These are phyloP conservation scores for Alethe castanea DNA, from an alignment of 2,113 vertebrate species.

Conservation along the genomic window DNA sequence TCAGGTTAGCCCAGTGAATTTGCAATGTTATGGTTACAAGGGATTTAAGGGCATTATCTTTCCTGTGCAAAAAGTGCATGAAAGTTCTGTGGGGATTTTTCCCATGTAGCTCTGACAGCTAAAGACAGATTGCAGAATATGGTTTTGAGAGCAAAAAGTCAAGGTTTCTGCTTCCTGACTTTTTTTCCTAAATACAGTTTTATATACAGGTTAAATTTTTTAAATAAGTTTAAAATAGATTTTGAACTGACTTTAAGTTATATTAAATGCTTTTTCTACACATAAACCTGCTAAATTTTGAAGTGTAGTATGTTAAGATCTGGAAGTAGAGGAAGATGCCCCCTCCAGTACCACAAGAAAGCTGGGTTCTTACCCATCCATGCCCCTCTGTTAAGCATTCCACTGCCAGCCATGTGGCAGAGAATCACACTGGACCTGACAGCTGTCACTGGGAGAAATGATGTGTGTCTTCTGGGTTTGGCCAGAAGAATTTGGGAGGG, in stretches of 20 bases:
- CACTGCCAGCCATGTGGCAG: not conserved
- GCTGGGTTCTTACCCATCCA: not conserved
- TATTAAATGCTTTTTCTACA: not conserved
- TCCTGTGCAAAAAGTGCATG: slow-evolving; percentile 11
- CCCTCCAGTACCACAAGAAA: not conserved
- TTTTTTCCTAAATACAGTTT: not conserved
- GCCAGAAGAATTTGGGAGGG: not conserved
- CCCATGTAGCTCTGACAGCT: not conserved
- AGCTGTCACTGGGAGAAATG: not conserved
- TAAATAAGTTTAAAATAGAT: not conserved
- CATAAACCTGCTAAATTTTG: not conserved
- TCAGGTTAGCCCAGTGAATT: slow-evolving; percentile 37
- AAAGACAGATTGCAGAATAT: not conserved
- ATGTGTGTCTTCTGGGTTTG: not conserved
- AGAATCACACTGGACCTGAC: not conserved
- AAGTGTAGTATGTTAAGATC: not conserved
- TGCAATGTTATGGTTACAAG: slow-evolving; percentile 37
- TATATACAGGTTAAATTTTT: not conserved
- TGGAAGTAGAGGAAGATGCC: not conserved
- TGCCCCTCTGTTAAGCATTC: not conserved
- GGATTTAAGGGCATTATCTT: slow-evolving; percentile 50
- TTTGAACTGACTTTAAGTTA: not conserved
- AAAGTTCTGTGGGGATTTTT: slow-evolving; percentile 26
- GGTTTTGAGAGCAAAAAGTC: not conserved
- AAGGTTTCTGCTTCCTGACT: not conserved